A percentile compares a stretch with the other conserved stretches of the same genome.
Evolutionary conservation across 1,140 invertebrate species (phyloP).

Genomic region (Anastrepha ludens): DNA sequence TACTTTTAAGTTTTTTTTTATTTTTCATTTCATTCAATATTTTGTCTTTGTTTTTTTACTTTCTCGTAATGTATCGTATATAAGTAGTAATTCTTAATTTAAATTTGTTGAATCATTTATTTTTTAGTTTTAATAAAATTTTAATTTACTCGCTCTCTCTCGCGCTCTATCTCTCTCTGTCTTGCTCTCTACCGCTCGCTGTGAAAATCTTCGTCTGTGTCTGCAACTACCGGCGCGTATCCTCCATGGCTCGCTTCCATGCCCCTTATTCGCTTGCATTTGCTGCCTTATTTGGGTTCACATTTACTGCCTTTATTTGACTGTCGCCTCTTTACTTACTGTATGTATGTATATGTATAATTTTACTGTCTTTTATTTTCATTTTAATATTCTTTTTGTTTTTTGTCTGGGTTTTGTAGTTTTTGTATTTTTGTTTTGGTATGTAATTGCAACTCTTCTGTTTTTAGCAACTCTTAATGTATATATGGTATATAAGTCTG

Average conservation of each 20-base stretch:
- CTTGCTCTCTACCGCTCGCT: neutral
- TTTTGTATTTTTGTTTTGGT: constrained; percentile 41
- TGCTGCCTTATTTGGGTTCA: neutral
- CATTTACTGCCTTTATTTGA: neutral
- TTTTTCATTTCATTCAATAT: constrained; percentile 6
- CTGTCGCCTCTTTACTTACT: neutral
- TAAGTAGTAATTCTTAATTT: constrained; percentile 49
- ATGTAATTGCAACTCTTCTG: constrained; percentile 31
- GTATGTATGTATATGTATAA: constrained; percentile 36
- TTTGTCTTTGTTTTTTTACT: neutral
- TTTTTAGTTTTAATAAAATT: constrained; percentile 52
- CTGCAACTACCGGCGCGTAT: too few relatives aligned
- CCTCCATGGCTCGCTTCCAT: neutral
- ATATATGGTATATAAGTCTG: constrained; percentile 45
- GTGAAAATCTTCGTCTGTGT: neutral
- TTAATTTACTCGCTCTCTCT: constrained; percentile 24
- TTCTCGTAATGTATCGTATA: constrained; percentile 23
- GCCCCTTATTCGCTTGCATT: neutral
- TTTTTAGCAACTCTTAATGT: constrained; percentile 49
- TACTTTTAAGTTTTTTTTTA: neutral
- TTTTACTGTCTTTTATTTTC: constrained; percentile 30
- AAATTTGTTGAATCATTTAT: constrained; percentile 8
- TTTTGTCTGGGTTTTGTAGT: neutral
- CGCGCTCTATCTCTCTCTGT: too few relatives aligned
- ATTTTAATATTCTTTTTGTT: neutral